phyloP scores from a whole-genome alignment of 2,113 vertebrate species.

The Campylomormyrus numenius region DNA sequence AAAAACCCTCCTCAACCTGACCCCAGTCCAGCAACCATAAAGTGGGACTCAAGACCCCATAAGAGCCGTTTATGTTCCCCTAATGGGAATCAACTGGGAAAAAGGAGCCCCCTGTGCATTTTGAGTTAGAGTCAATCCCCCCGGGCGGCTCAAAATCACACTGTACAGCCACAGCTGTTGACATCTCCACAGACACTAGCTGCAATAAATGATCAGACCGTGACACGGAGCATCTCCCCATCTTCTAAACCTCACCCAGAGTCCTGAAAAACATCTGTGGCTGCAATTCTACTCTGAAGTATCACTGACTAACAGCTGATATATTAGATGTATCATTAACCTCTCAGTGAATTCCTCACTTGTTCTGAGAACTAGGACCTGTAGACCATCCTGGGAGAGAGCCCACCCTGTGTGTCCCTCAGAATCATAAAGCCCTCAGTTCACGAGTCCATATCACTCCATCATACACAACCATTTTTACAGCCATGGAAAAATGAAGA shows the following conservation, averaged over 20 bases:
- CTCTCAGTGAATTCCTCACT: neutral
- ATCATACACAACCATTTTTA: neutral
- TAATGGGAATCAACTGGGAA: neutral
- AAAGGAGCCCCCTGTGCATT: neutral
- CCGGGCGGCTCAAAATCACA: neutral
- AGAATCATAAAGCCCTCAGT: neutral
- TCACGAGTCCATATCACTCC: neutral
- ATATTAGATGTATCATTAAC: neutral
- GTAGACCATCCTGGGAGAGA: neutral
- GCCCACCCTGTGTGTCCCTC: neutral
- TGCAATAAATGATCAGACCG: neutral
- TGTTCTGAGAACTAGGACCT: neutral
- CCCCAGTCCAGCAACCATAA: neutral
- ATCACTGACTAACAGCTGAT: neutral
- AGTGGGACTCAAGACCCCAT: neutral
- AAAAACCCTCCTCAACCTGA: neutral
- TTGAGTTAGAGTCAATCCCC: neutral
- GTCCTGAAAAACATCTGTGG: neutral
- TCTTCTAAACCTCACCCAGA: neutral
- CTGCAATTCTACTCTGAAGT: neutral
- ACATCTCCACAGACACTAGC: neutral
- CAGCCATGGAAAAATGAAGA: too few species aligned
- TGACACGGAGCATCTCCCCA: neutral
- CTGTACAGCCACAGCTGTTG: neutral
- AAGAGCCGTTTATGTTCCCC: neutral